Percentiles rank a stretch among this genome's conserved stretches.
Evolutionary conservation across 2,797 vertebrate genomes (phyloP).

Genomic region (Brotula barbata): DNA sequence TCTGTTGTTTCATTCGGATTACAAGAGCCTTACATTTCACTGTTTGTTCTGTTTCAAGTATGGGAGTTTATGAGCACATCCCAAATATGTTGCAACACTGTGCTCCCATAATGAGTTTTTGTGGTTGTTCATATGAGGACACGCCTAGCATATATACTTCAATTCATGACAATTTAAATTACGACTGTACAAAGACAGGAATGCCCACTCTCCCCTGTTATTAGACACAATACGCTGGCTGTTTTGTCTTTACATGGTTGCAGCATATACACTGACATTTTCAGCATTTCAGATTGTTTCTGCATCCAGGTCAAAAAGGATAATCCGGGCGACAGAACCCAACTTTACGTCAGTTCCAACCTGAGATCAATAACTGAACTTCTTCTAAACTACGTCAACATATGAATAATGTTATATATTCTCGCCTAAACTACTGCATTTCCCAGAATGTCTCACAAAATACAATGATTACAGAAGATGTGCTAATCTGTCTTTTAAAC

Average conservation of each 20-base stretch:
- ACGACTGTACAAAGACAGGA: not conserved
- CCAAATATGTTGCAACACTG: not conserved
- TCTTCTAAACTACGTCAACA: no score
- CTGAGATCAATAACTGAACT: not conserved
- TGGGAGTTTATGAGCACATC: not conserved
- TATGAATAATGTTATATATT: not conserved
- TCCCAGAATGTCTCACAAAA: not conserved
- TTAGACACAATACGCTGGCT: not conserved
- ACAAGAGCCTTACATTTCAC: not conserved
- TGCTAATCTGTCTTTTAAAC: conserved; percentile 7
- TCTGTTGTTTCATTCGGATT: not conserved
- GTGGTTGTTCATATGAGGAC: conserved; percentile 4
- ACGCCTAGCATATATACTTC: conserved; percentile 8
- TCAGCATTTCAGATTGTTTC: no score
- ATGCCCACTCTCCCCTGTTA: conserved; percentile 2
- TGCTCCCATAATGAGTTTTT: conserved; percentile 6
- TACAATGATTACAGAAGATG: conserved; percentile 10
- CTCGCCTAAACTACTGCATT: not conserved
- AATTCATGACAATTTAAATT: conserved; percentile 8
- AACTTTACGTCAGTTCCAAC: not conserved
- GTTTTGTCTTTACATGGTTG: not conserved
- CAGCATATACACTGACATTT: not conserved
- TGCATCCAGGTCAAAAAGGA: no score
- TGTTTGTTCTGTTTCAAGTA: not conserved
- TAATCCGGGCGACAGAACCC: not conserved